These are phyloP conservation scores for Netelia fuscicornis DNA, from an alignment of 2,888 invertebrate species.

Conservation along the genomic window DNA sequence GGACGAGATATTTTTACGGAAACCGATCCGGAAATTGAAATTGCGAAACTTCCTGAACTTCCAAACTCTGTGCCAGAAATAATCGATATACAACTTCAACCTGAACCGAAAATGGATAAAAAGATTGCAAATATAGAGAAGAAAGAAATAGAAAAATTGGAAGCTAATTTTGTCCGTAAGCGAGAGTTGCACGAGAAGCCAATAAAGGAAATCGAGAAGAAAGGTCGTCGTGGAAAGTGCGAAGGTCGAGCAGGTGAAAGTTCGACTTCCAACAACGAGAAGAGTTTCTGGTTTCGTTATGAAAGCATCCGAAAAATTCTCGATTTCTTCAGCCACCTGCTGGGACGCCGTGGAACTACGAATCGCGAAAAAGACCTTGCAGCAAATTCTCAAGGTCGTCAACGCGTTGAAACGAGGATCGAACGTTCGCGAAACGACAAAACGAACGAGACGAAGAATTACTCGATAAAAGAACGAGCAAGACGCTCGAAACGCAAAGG, in stretches of 20 bases:
- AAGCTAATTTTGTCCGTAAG: background rate
- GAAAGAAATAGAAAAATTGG: background rate
- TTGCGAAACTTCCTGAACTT: slow-evolving; percentile 4
- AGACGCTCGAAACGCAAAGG: slow-evolving; percentile 26
- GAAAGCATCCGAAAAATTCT: slow-evolving; percentile 42
- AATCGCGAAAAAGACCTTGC: slow-evolving; percentile 13
- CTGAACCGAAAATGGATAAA: slow-evolving; percentile 20
- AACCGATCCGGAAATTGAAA: slow-evolving; percentile 34
- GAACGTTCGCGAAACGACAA: background rate
- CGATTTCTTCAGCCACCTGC: slow-evolving; percentile 62
- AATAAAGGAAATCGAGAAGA: background rate
- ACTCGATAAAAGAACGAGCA: slow-evolving; percentile 16
- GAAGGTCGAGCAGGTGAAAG: slow-evolving; percentile 22
- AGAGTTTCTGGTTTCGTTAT: slow-evolving; percentile 50
- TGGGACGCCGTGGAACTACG: slow-evolving; percentile 26
- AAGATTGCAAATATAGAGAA: background rate
- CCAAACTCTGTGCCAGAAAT: background rate
- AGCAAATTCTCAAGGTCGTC: background rate
- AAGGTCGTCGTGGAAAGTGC: slow-evolving; percentile 36
- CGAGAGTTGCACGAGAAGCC: background rate
- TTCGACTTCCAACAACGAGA: slow-evolving; percentile 15
- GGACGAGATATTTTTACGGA: slow-evolving; percentile 26
- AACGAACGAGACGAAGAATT: slow-evolving; percentile 2
- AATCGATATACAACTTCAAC: background rate
- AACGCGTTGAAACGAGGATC: background rate